Evolutionary conservation across 2,113 vertebrate species (phyloP).

Genomic region (Asarcornis scutulata): DNA sequence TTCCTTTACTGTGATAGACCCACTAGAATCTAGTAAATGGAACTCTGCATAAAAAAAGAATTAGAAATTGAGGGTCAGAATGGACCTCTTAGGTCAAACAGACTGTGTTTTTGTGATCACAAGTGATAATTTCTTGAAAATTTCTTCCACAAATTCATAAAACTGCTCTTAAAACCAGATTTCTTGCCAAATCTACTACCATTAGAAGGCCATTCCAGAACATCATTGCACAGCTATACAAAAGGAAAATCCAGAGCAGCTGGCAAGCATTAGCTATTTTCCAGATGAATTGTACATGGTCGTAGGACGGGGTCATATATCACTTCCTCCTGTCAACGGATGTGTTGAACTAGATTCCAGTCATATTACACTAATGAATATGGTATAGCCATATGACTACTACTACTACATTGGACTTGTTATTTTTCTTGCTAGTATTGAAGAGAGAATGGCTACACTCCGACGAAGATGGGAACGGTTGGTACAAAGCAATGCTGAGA

Average conservation of each 20-base stretch:
- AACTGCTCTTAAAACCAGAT: neutral
- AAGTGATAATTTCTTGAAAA: neutral
- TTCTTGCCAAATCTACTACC: neutral
- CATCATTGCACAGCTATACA: neutral
- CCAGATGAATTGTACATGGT: neutral
- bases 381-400: neutral
- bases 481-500: slow-evolving; percentile 74
- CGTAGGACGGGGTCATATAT: neutral
- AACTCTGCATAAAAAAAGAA: neutral
- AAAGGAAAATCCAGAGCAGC: neutral
- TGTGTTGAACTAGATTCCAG: neutral
- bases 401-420: neutral
- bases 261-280: neutral
- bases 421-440: slow-evolving; percentile 73
- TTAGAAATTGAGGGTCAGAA: neutral
- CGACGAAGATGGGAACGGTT: slow-evolving; percentile 70
- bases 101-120: neutral
- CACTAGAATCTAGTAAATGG: neutral
- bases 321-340: neutral
- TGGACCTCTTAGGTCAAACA: neutral
- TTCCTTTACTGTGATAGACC: neutral
- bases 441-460: slow-evolving; percentile 73
- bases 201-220: neutral
- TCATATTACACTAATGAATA: neutral
- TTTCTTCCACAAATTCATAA: neutral